Base-by-base conservation (phyloP, 2,888 invertebrate genomes). In the Nemotelus nigrinus region DNA sequence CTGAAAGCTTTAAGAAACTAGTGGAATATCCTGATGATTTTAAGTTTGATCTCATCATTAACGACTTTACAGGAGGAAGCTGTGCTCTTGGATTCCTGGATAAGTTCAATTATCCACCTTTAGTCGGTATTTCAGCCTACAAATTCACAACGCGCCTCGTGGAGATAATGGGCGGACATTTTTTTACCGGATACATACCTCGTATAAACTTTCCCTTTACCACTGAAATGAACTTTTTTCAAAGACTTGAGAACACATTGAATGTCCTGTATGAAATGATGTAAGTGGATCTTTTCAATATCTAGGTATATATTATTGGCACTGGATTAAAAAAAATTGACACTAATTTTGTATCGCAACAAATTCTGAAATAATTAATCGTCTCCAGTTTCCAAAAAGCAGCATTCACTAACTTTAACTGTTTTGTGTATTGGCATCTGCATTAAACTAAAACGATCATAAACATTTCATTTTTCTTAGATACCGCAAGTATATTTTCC, bases 11-110 rank as follows among this genome's bases (percentile, higher is more conserved):
- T 43, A 4, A 82, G 55, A 77, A 70, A n/a, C 78, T 84, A 3
- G 70, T 83, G 63, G 81, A 83, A 47, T 83, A 85, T 79, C 83
- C 84, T 0, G 74, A 82, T 53, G 80, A 83, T 78, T 84, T 83
- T 75, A 82, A 83, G 70, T 84, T 85, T 77, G 85, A 85, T 79
- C 60, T 83, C 5, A 82, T 85, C n/a, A 78, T 85, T 2, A 78
- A 82, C 7, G 85, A 85, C 72, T 77, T 83, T 39, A 82, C 82
- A 0, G 57, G 80, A 1, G 82, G 82, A 1, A 77, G 79, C 2
- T 84, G 84, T 76, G 67, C 84, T 2, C 78, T 82, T 60, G 83
- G 83, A 8, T 76, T 85, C 2, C 81, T 85, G 2, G 82, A 84
- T 63, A 82, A 83, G 63, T 86, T 85, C 74, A 81, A 82, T 7